Percentiles rank a stretch among this genome's conserved stretches.
Evolutionary conservation across 2,797 vertebrate species (phyloP).

Genomic region (Rhincodon typus): DNA sequence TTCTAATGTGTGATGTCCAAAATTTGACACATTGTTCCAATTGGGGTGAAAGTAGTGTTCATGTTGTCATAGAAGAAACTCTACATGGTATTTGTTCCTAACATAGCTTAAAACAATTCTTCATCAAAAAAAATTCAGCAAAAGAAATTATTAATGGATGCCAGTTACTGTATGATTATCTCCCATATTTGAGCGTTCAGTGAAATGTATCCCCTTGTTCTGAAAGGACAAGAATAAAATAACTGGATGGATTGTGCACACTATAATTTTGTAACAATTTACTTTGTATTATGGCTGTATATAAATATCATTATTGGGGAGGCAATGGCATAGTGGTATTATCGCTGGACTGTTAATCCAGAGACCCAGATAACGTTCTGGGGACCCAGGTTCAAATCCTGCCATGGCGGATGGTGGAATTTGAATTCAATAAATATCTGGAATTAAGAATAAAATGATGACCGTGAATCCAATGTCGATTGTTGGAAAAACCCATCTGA

Average conservation of each 20-base stretch:
- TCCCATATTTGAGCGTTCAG: background rate
- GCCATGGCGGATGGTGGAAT: too few species aligned
- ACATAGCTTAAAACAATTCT: too few species aligned
- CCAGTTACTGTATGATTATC: background rate
- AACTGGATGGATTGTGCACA: background rate
- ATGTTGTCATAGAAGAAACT: background rate
- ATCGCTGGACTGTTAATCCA: too few species aligned
- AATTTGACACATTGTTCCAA: background rate
- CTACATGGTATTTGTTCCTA: background rate
- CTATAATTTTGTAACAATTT: background rate
- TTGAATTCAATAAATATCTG: too few species aligned
- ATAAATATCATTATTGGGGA: background rate
- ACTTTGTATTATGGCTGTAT: background rate
- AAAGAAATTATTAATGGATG: background rate
- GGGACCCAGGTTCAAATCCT: too few species aligned
- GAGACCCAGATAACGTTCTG: too few species aligned
- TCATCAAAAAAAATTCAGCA: background rate
- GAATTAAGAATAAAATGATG: too few species aligned
- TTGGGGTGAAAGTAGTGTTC: background rate
- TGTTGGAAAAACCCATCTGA: too few species aligned
- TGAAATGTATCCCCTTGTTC: background rate
- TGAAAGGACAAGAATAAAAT: background rate
- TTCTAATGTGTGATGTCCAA: background rate
- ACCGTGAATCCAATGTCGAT: too few species aligned
- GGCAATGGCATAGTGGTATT: too few species aligned